A percentile compares a stretch with the other conserved stretches of the same genome.
phyloP scores from a whole-genome alignment of 2,113 vertebrate species.

The Riparia riparia region DNA sequence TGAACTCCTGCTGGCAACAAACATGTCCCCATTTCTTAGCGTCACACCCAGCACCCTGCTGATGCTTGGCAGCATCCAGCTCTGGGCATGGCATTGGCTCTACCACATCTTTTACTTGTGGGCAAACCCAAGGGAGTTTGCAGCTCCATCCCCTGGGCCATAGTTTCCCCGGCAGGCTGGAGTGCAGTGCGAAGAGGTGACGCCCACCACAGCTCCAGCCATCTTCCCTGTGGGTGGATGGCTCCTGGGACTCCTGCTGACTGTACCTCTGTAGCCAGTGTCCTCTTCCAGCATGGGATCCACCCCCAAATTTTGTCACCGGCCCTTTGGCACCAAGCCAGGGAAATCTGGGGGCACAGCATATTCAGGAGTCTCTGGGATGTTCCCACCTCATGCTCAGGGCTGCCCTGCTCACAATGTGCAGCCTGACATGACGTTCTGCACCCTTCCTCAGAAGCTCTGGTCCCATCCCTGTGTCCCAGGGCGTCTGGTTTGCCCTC shows the following conservation, averaged over 20 bases:
- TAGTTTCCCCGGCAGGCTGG: not conserved
- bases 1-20: not conserved
- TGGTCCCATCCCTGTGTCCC: not conserved
- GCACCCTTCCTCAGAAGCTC: not conserved
- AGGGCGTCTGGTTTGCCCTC: not conserved
- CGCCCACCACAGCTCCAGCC: not conserved
- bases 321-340: not conserved
- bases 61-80: not conserved
- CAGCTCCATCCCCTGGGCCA: accelerated
- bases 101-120: not conserved
- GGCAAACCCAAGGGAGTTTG: not conserved
- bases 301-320: not conserved
- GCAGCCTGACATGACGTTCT: accelerated
- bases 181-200: not conserved
- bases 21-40: not conserved
- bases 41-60: not conserved
- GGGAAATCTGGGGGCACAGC: accelerated
- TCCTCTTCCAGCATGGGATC: not conserved
- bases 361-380: not conserved
- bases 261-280: accelerated
- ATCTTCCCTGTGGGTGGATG: not conserved
- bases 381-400: accelerated
- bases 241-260: not conserved
- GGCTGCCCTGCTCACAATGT: not conserved
- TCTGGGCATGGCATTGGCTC: not conserved